Evolutionary conservation across 2,113 vertebrate genomes (phyloP).

Genomic region (Leptosomus discolor): DNA sequence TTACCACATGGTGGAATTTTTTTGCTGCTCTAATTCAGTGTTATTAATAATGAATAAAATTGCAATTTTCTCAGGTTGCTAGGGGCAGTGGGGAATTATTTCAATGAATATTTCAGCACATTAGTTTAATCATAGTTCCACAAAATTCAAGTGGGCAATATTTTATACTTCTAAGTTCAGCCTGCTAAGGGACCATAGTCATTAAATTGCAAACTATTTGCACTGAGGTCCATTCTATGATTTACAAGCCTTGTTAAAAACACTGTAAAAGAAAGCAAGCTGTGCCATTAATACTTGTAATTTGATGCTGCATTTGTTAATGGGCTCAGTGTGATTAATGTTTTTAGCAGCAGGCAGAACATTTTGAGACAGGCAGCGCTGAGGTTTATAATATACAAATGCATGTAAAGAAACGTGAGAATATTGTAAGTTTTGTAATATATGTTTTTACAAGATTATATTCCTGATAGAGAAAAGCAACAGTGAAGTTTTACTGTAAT

Average conservation of each 20-base stretch:
- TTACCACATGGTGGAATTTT: slow-evolving; percentile 90
- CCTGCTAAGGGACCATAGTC: slow-evolving; percentile 81
- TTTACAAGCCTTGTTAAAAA: slow-evolving; percentile 98
- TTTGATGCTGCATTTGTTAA: slow-evolving; percentile 93
- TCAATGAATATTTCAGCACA: slow-evolving; percentile 99
- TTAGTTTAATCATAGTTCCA: slow-evolving; percentile 98
- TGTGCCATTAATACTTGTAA: slow-evolving; percentile 91
- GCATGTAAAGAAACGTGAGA: neutral
- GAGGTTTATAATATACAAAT: slow-evolving; percentile 42
- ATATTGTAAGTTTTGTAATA: slow-evolving; percentile 26
- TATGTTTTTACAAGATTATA: neutral
- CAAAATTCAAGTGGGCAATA: slow-evolving; percentile 83
- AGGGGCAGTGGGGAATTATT: slow-evolving; percentile 90
- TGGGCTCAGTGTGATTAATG: slow-evolving; percentile 86
- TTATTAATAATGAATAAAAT: slow-evolving; percentile 99
- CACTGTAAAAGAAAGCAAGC: slow-evolving; percentile 87
- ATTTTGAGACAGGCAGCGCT: slow-evolving; percentile 48
- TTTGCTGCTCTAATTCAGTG: slow-evolving; percentile 88
- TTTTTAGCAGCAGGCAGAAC: slow-evolving; percentile 67
- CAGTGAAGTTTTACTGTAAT: neutral
- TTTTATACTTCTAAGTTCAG: slow-evolving; percentile 91
- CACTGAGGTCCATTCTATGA: slow-evolving; percentile 85
- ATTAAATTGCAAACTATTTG: slow-evolving; percentile 93
- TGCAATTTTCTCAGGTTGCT: slow-evolving; percentile 92
- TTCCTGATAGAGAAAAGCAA: slow-evolving; percentile 18